Base-by-base conservation (phyloP, 2,113 vertebrate genomes). In the Trichechus manatus region DNA sequence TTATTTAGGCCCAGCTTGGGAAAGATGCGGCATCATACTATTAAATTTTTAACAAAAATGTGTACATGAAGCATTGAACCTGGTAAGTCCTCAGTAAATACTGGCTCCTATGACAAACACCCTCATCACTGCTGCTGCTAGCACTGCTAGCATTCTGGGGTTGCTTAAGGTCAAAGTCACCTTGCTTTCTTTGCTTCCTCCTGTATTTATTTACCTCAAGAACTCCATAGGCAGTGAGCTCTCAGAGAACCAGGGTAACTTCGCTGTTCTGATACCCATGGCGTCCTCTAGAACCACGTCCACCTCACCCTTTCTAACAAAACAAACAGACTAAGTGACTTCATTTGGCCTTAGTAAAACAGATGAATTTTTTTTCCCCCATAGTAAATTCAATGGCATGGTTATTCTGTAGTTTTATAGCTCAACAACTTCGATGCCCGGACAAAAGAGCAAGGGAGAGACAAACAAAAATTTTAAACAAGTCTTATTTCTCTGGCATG, bases 391-490 rank as follows among this genome's bases (percentile, higher is more conserved):
- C n/a, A 82, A 88, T 33, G 75, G 27, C 27, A 92, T 23, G 61
- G 23, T 44, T 75, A 56, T 42, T 68, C 47, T 80, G 1, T 77
- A 79, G 61, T 94, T 89, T 92, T 83, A 70, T 83, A 70, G 68
- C 80, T 86, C 66, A 96, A 68, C 29, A 94, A 75, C 19, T 70
- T 42, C 23, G 70, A 23, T 61, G 25, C 33, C 25, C 42, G 9
- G 36, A 42, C 10, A 77, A 72, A 86, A 63, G 42, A 86, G 17
- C 8, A 4, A 3, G 6, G 42, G 61, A 27, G 14, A 4, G 93
- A 94, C 84, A 47, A 96, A 80, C 25, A 95, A 93, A 89, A 92
- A 96, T 31, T 63, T 92, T 4, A 47, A 80, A n/a, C 29, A 36
- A 75, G 88, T 93, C 31, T 15, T 19, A 84, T 88, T 91, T 91